A percentile compares a stretch with the other conserved stretches of the same genome.
phyloP scores from a whole-genome alignment of 2,113 vertebrate genomes.

The Herpetotheres cachinnans region DNA sequence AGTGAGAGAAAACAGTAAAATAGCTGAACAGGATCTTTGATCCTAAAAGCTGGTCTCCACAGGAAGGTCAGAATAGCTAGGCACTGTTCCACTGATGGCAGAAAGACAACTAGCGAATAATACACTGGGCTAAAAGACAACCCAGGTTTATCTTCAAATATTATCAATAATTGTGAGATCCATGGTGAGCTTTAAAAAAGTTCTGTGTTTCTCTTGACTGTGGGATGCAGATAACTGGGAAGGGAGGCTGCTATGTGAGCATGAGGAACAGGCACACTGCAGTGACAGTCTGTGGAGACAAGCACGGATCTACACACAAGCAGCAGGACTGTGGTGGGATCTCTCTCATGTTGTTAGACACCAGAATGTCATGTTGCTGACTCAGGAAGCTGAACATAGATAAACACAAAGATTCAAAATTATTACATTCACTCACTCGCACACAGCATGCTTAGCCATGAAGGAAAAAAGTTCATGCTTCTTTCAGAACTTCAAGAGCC shows the following conservation, averaged over 20 bases:
- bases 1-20: background rate
- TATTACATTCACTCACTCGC: background rate
- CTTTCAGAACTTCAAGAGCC: background rate
- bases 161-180: background rate
- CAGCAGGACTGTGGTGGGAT: background rate
- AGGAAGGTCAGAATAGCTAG: background rate
- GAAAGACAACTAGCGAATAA: background rate
- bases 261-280: background rate
- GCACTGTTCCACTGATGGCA: background rate
- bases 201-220: background rate
- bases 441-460: background rate
- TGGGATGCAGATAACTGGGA: background rate
- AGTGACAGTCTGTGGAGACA: background rate
- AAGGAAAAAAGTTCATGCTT: background rate
- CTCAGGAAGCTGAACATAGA: background rate
- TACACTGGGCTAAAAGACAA: background rate
- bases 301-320: background rate
- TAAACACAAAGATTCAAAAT: background rate
- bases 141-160: background rate
- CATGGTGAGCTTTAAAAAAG: background rate
- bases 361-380: background rate
- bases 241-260: background rate
- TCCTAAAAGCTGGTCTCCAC: background rate
- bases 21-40: background rate
- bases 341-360: background rate